Evolutionary conservation across 2,797 vertebrate genomes (phyloP), one percentile per base, ranked within the genome.

Genomic region (Danio albolineatus): DNA sequence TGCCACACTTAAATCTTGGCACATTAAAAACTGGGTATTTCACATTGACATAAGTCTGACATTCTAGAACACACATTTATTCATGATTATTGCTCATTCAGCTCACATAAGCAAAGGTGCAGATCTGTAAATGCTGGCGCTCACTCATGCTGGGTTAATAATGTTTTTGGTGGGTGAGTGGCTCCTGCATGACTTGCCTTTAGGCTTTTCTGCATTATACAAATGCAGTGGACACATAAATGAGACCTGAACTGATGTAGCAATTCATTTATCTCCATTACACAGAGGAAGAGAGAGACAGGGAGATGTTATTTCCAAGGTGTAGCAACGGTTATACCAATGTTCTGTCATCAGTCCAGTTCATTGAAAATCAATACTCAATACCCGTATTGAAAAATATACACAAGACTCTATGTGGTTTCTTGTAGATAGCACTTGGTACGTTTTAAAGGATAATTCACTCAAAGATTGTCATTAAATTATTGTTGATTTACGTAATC

Each of bases 211-310:
- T 73, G 17, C 53, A 59, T 73, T 46, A 44, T 46, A 73, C 39
- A 73, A 44, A 46, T 21, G 57, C 70, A 73, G 14, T 39, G 28
- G 44, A 62, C 59, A 75, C 62, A 62, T 73, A 73, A 73, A 59
- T n/a, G 1, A 57, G 39, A 44, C 28, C 16, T 7, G 13, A 56
- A 59, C 21, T 36, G 41, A 60, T 48, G 48, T 54, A 28, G n/a
- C 51, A 21, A 43, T 65, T 28, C 12, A 54, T 56, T 1, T 21
- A 4, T 72, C 51, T 43, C 49, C 54, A 10, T 51, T 36, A 0
- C 60, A 73, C 7, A 48, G 10, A 65, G 19, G 54, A 13, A 4
- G 19, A 46, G 19, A 51, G 19, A 44, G n/a, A 64, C 6, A 7
- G 7, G 8, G 13, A n/a, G 51, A 56, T 53, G 28, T 10, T 13